Base-by-base conservation (phyloP, 2,888 invertebrate species). In the Apantesis nais region DNA sequence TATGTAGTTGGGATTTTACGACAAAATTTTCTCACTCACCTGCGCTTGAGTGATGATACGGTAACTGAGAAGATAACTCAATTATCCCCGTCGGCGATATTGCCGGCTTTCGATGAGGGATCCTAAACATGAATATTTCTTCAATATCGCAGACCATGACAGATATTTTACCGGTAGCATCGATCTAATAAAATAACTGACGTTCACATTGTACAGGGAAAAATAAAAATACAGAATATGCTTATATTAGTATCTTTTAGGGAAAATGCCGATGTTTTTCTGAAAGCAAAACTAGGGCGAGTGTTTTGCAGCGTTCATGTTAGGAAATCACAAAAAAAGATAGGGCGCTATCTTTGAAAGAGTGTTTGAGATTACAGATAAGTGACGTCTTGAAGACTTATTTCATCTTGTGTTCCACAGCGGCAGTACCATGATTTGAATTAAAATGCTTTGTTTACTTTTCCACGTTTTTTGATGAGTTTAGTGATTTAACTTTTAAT, bases 21-120 rank as follows among this genome's bases (percentile, higher is more conserved):
- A 62, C 22, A n/a, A 62, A 74, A 73, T 71, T 70, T 76, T 71
- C 71, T 48, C 48, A 64, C 71, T 80, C 86, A 89, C 88, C 89
- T 90, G 88, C 75, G 83, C 82, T 85, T 87, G 89, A 90, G 86
- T 86, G 89, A 89, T 89, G 88, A 86, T 85, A 87, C 82, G 83
- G 83, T 82, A 84, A 78, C 84, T 82, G 86, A 83, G 73, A 77
- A 71, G 70, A 78, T 90, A 89, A 90, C 89, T 89, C 88, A 89
- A 90, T 90, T 90, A 90, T 84, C 83, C 76, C 80, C 76, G 70
- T 67, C 62, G 70, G 67, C 73, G 63, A 79, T 77, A 76, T 80
- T 72, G 70, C 71, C 62, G 63, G 61, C 68, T 72, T 31, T 55
- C 69, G 34, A 71, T 70, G 72, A 73, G 72, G 73, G 77, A 75